phyloP scores from a whole-genome alignment of 2,113 vertebrate species.

The Paedocypris sp. region DNA sequence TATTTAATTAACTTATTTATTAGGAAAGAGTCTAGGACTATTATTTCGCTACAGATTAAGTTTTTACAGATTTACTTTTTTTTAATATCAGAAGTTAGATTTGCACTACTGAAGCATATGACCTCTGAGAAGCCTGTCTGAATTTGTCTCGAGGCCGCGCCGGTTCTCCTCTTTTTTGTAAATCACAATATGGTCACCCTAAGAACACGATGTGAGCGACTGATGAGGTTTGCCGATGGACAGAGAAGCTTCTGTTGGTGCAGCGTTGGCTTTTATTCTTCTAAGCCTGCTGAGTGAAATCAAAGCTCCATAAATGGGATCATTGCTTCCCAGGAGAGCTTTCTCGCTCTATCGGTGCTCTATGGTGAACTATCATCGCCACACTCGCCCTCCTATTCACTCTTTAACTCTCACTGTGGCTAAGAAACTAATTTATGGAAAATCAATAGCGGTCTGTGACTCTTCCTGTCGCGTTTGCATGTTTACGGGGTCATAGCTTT shows the following conservation, averaged over 20 bases:
- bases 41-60: too few species aligned
- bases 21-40: too few species aligned
- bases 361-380: slow-evolving; percentile 4
- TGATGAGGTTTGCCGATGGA: not conserved
- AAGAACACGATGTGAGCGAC: not conserved
- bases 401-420: slow-evolving; percentile 40
- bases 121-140: too few species aligned
- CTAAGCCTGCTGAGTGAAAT: slow-evolving; percentile 57
- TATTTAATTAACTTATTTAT: too few species aligned
- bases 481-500: slow-evolving; percentile 44
- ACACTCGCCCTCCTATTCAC: not conserved
- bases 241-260: slow-evolving; percentile 32
- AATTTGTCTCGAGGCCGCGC: too few species aligned
- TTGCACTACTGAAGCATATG: too few species aligned
- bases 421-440: slow-evolving; percentile 77
- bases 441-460: slow-evolving; percentile 75
- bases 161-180: too few species aligned
- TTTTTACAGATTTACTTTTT: too few species aligned
- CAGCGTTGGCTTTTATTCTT: slow-evolving; percentile 44
- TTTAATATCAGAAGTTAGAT: too few species aligned
- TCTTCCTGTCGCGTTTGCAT: slow-evolving; percentile 58
- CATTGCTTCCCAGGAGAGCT: slow-evolving; percentile 57
- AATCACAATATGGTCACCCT: too few species aligned
- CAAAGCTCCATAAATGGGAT: slow-evolving; percentile 61
- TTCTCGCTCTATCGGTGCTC: slow-evolving; percentile 48